A percentile compares a stretch with the other conserved stretches of the same genome.
phyloP scores from a whole-genome alignment of 1,140 invertebrate genomes.

The Antheraea pernyi region DNA sequence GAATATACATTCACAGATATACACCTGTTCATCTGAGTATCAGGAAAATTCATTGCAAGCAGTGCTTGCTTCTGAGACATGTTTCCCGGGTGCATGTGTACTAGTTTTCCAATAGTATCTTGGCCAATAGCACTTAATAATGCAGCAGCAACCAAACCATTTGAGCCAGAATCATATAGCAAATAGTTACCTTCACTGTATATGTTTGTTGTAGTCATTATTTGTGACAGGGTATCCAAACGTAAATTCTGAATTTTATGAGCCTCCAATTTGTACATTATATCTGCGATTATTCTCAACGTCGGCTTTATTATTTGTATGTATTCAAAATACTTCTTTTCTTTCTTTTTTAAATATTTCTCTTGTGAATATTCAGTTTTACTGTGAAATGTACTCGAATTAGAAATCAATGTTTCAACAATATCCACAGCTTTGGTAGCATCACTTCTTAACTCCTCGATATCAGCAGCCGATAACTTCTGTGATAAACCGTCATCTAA shows the following conservation, averaged over 20 bases:
- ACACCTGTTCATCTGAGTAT: constrained; percentile 83
- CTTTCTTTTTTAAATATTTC: constrained; percentile 97
- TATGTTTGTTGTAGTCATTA: constrained; percentile 90
- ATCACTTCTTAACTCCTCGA: constrained; percentile 86
- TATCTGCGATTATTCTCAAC: constrained; percentile 86
- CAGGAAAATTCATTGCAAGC: constrained; percentile 87
- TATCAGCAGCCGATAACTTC: constrained; percentile 90
- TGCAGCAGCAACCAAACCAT: constrained; percentile 90
- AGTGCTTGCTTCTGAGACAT: constrained; percentile 88
- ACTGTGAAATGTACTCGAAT: constrained; percentile 91
- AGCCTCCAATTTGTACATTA: constrained; percentile 88
- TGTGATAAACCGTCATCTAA: constrained; percentile 93
- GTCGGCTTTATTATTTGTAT: constrained; percentile 88
- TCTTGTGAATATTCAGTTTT: constrained; percentile 97
- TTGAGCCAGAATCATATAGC: constrained; percentile 92
- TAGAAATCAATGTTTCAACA: constrained; percentile 91
- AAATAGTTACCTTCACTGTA: constrained; percentile 88
- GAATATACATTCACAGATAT: constrained; percentile 87
- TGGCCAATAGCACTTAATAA: constrained; percentile 87
- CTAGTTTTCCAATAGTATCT: constrained; percentile 81
- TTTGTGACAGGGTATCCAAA: constrained; percentile 92
- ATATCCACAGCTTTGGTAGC: constrained; percentile 90
- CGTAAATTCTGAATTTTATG: constrained; percentile 89
- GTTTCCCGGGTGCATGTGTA: constrained; percentile 90
- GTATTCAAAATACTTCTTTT: constrained; percentile 92